Percentiles rank a stretch among this genome's conserved stretches.
Evolutionary conservation across 2,797 vertebrate species (phyloP).

Genomic region (Poeciliopsis paucimaculata): DNA sequence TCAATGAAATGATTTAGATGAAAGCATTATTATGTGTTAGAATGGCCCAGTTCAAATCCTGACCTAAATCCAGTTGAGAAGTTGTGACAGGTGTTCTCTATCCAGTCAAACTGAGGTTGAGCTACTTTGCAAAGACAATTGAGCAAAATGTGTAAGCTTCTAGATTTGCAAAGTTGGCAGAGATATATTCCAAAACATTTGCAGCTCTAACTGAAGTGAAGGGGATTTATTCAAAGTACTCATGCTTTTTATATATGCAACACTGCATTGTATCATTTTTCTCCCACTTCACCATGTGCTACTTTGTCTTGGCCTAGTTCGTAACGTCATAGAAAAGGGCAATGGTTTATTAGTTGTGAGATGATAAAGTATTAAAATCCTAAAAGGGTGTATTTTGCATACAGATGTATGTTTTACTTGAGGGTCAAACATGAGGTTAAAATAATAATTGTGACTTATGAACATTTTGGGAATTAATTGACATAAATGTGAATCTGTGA

Average conservation of each 20-base stretch:
- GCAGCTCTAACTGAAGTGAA: background rate
- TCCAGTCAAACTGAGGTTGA: background rate
- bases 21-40: background rate
- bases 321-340: background rate
- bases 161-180: background rate
- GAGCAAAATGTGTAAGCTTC: background rate
- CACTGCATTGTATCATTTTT: background rate
- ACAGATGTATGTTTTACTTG: background rate
- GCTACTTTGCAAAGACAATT: background rate
- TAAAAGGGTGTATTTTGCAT: background rate
- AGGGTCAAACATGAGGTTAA: background rate
- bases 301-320: background rate
- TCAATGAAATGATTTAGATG: background rate
- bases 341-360: background rate
- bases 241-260: background rate
- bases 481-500: conserved; percentile 6
- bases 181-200: background rate
- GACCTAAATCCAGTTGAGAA: background rate
- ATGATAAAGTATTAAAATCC: background rate
- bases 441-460: conserved; percentile 3
- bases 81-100: background rate
- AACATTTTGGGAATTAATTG: conserved; percentile 9
- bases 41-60: background rate
- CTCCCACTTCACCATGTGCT: background rate
- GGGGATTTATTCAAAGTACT: background rate